phyloP scores from a whole-genome alignment of 2,888 invertebrate species.

The Hypsopygia costalis region DNA sequence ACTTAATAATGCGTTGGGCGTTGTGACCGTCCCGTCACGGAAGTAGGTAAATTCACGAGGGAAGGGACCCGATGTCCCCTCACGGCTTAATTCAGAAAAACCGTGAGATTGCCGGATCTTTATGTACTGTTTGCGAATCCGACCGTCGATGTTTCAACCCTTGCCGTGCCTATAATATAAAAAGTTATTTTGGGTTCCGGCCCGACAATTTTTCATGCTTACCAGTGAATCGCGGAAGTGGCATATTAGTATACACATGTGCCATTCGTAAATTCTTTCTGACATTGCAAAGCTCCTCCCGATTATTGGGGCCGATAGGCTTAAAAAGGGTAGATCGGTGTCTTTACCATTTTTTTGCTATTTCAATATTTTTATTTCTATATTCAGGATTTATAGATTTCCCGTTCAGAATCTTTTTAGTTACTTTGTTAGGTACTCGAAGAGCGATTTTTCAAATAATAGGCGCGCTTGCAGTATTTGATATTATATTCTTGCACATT shows the following conservation, averaged over 20 bases:
- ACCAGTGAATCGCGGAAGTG: conserved; percentile 34
- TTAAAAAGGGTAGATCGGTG: neutral
- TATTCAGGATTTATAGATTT: too few species aligned
- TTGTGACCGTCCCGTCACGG: conserved; percentile 24
- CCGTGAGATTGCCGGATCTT: conserved; percentile 64
- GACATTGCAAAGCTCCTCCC: conserved; percentile 4
- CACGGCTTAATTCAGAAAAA: conserved; percentile 70
- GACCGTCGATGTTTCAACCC: conserved; percentile 66
- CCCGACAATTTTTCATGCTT: conserved; percentile 46
- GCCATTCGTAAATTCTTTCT: conserved; percentile 4
- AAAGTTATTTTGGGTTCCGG: conserved; percentile 51
- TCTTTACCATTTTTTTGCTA: too few species aligned
- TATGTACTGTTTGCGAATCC: conserved; percentile 70
- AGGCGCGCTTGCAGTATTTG: too few species aligned
- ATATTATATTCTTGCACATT: too few species aligned
- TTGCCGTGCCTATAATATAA: conserved; percentile 59
- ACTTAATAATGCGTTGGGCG: conserved; percentile 59
- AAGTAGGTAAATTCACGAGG: conserved; percentile 49
- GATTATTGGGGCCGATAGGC: neutral
- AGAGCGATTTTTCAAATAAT: too few species aligned
- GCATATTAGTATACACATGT: conserved; percentile 29
- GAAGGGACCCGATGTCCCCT: conserved; percentile 54
- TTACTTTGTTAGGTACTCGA: too few species aligned
- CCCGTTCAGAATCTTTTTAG: too few species aligned
- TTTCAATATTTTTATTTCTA: too few species aligned